Base-by-base conservation (phyloP, 2,888 invertebrate species). In the Colostygia pectinataria region DNA sequence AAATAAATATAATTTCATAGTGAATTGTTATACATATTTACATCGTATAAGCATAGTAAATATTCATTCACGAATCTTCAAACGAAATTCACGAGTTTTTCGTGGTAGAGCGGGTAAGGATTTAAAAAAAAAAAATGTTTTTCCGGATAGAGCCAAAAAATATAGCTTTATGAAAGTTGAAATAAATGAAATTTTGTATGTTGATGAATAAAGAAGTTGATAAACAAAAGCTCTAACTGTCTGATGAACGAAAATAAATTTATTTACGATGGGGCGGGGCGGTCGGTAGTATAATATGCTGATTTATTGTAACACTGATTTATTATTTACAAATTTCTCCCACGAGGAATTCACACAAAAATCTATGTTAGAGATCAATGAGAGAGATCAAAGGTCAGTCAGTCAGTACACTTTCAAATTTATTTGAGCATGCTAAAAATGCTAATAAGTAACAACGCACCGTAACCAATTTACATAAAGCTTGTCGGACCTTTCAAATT, bases 1-100 rank as follows among this genome's bases (percentile, higher is more conserved):
- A 55, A 45, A 51, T 48, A 40, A 29, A 42, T 27, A 4, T 12
- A 25, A 41, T 48, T 44, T 32, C 10, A 7, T 20, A 34, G 52
- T 52, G 40, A 47, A 41, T 44, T 38, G 28, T 44, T 38, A 40
- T 14, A 25, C 20, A 23, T 43, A 41, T 14, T 23, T n/a, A 39
- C 27, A 31, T 28, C 10, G 28, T 9, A 39, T 12, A 28, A 9
- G n/a, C 25, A 10, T 28, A 9, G 28, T 31, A 6, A 31, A 31
- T 20, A 31, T 9, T 33, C 27, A 18, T 39, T 15, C 6, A 12
- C 13, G 23, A 29, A n/a, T 37, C 9, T 37, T 15, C 4, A 9
- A 1, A 18, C 9, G 18, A 27, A 27, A 37, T 29, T 10, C 28
- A 24, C 6, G 13, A 23, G 7, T 20, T 34, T 28, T 7, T 28